phyloP scores from a whole-genome alignment of 2,113 vertebrate genomes.

The Prietella phreatophila region DNA sequence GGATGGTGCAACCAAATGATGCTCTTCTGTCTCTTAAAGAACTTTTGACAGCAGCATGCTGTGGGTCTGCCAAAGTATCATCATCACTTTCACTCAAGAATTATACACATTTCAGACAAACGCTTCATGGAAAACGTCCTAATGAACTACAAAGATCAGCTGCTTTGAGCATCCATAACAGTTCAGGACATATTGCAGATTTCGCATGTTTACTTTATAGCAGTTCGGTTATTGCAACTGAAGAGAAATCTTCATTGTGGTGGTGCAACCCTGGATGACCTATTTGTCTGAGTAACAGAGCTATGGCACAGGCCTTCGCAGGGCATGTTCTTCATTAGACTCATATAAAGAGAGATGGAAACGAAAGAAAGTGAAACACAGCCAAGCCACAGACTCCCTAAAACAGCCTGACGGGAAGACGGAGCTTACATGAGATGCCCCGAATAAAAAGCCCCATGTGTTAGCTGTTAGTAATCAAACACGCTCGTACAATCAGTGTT shows the following conservation, averaged over 20 bases:
- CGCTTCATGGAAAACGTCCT: neutral
- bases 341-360: constrained; percentile 47
- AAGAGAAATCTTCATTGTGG: constrained; percentile 24
- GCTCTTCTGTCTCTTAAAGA: constrained; percentile 41
- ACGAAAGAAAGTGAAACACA: constrained; percentile 65
- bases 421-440: constrained; percentile 67
- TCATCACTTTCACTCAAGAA: constrained; percentile 25
- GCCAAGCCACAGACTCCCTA: constrained; percentile 71
- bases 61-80: constrained; percentile 33
- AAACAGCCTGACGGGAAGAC: constrained; percentile 66
- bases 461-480: constrained; percentile 67
- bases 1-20: constrained; percentile 42
- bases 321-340: constrained; percentile 50
- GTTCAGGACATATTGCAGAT: constrained; percentile 2
- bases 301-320: neutral
- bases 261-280: constrained; percentile 16
- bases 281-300: constrained; percentile 28
- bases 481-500: constrained; percentile 50
- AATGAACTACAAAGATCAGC: neutral
- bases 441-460: constrained; percentile 57
- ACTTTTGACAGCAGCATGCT: constrained; percentile 51
- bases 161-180: constrained; percentile 6
- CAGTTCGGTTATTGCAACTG: constrained; percentile 28
- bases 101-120: constrained; percentile 31
- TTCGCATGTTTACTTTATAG: constrained; percentile 15